phyloP scores from a whole-genome alignment of 2,113 vertebrate species.

The Aramus guarauna region DNA sequence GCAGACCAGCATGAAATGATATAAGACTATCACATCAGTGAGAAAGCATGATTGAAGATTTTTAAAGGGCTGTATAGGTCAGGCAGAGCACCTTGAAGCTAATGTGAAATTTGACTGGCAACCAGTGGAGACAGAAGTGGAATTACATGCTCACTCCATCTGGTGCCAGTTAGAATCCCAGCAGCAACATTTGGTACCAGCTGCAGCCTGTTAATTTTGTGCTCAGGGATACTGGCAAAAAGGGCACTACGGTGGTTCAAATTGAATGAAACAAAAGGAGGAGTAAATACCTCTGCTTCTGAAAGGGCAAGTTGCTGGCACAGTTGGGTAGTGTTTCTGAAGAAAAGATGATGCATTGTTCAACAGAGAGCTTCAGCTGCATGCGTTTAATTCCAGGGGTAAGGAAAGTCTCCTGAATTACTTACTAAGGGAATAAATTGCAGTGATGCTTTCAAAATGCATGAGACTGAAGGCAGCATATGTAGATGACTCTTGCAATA shows the following conservation, averaged over 20 bases:
- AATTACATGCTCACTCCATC: not conserved
- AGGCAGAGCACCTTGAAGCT: not conserved
- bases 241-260: not conserved
- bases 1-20: not conserved
- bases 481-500: not conserved
- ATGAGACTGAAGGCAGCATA: not conserved
- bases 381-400: not conserved
- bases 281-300: not conserved
- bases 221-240: not conserved
- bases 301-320: not conserved
- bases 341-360: not conserved
- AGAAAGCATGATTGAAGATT: not conserved
- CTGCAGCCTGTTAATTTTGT: not conserved
- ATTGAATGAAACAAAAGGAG: not conserved
- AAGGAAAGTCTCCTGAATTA: not conserved
- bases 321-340: not conserved
- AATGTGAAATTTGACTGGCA: not conserved
- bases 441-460: not conserved
- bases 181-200: not conserved
- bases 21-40: not conserved
- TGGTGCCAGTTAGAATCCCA: not conserved
- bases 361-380: not conserved
- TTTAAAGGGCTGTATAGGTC: not conserved
- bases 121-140: not conserved
- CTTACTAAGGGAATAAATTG: not conserved